These are phyloP conservation scores for Prunella fulvescens DNA, from an alignment of 2,113 vertebrate genomes.

Conservation along the genomic window DNA sequence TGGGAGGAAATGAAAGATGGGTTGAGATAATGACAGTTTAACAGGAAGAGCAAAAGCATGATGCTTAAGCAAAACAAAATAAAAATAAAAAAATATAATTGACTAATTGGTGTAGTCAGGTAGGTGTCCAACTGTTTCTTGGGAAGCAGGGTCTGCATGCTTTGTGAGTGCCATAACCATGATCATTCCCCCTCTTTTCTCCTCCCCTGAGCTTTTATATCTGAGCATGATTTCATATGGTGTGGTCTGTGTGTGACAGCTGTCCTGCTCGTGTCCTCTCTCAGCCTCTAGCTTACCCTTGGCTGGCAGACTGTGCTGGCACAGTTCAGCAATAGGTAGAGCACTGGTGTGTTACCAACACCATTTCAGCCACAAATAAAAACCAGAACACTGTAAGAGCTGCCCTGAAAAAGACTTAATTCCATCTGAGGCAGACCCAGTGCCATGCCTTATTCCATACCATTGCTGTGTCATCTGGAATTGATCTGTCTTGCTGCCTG, in stretches of 20 bases:
- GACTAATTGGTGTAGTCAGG: background rate
- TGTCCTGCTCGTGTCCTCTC: background rate
- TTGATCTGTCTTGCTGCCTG: background rate
- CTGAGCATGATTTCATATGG: background rate
- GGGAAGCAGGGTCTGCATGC: background rate
- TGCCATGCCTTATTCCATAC: background rate
- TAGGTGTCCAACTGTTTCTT: background rate
- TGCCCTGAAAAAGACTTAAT: background rate
- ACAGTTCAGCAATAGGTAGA: background rate
- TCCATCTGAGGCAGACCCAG: background rate
- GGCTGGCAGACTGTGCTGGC: background rate
- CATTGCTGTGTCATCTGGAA: background rate
- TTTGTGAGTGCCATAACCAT: background rate
- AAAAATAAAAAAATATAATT: background rate
- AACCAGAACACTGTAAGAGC: background rate
- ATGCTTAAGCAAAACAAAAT: background rate
- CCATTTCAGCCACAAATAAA: background rate
- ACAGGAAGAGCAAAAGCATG: background rate
- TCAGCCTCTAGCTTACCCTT: background rate
- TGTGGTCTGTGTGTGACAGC: background rate
- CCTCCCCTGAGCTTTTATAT: background rate
- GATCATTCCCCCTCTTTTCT: accelerated
- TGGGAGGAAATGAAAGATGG: background rate
- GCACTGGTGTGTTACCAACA: background rate
- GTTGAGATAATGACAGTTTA: background rate